Conservation (phyloP, 2,113 vertebrate species). For the Chascanopsetta lugubris region DNA sequence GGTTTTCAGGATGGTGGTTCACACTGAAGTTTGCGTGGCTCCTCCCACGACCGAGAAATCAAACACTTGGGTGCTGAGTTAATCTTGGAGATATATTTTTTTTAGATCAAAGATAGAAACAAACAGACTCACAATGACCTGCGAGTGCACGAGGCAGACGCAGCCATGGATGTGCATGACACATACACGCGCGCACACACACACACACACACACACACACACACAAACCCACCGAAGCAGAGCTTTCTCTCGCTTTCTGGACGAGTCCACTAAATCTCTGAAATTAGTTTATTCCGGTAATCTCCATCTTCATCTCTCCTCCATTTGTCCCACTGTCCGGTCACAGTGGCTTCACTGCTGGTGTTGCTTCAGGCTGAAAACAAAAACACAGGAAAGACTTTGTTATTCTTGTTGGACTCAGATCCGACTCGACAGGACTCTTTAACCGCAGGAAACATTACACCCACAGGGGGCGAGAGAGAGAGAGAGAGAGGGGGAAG, state of each 20-base stretch:
- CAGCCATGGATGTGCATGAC: slow-evolving; percentile 22
- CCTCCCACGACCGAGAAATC: slow-evolving; percentile 40
- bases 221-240: too few species aligned
- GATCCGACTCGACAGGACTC: slow-evolving; percentile 47
- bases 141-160: slow-evolving; percentile 14
- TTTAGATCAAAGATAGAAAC: slow-evolving; percentile 55
- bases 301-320: slow-evolving; percentile 45
- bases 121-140: slow-evolving; percentile 43
- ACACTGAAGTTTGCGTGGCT: slow-evolving; percentile 44
- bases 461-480: slow-evolving; percentile 28
- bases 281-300: slow-evolving; percentile 47
- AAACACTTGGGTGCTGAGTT: slow-evolving; percentile 61
- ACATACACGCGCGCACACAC: background rate
- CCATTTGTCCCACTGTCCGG: slow-evolving; percentile 32
- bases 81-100: slow-evolving; percentile 51
- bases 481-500: too few species aligned
- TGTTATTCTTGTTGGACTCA: slow-evolving; percentile 59
- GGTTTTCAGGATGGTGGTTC: slow-evolving; percentile 65
- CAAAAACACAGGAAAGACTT: slow-evolving; percentile 57
- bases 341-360: slow-evolving; percentile 70
- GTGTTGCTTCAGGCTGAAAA: slow-evolving; percentile 78
- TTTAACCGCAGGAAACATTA: slow-evolving; percentile 47
- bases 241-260: slow-evolving; percentile 40
- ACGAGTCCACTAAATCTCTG: slow-evolving; percentile 44
- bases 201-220: slow-evolving; percentile 10